A percentile compares a stretch with the other conserved stretches of the same genome.
phyloP scores from a whole-genome alignment of 2,113 vertebrate species.

The Istiophorus platypterus region DNA sequence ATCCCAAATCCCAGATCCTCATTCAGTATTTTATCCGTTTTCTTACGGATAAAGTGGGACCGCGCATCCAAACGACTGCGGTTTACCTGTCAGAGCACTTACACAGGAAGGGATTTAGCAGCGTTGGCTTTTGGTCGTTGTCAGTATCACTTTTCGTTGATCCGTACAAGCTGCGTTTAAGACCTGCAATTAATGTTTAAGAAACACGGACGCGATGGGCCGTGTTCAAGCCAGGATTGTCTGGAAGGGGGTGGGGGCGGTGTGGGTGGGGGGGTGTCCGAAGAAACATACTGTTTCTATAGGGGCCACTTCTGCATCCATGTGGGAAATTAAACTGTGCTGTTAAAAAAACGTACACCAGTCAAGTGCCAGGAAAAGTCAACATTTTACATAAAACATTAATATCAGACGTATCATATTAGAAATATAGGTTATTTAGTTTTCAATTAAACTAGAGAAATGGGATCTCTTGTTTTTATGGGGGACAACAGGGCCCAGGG shows the following conservation, averaged over 20 bases:
- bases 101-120: constrained; percentile 8
- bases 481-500: too few relatives aligned
- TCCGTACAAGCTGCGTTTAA: neutral
- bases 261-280: too few relatives aligned
- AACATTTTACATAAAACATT: neutral
- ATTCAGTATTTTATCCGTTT: constrained; percentile 32
- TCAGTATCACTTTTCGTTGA: constrained; percentile 24
- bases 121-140: neutral
- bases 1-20: constrained; percentile 19
- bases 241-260: neutral
- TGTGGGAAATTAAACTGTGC: neutral
- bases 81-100: constrained; percentile 18
- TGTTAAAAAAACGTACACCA: neutral
- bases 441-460: neutral
- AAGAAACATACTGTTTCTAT: neutral
- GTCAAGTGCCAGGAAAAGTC: neutral
- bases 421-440: too few relatives aligned
- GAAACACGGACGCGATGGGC: neutral
- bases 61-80: neutral
- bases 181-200: neutral
- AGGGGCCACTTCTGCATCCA: neutral
- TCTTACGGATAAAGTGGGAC: neutral
- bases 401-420: neutral
- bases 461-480: too few relatives aligned
- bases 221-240: neutral